phyloP scores from a whole-genome alignment of 2,888 invertebrate genomes.

The Leptopilina syphax region DNA sequence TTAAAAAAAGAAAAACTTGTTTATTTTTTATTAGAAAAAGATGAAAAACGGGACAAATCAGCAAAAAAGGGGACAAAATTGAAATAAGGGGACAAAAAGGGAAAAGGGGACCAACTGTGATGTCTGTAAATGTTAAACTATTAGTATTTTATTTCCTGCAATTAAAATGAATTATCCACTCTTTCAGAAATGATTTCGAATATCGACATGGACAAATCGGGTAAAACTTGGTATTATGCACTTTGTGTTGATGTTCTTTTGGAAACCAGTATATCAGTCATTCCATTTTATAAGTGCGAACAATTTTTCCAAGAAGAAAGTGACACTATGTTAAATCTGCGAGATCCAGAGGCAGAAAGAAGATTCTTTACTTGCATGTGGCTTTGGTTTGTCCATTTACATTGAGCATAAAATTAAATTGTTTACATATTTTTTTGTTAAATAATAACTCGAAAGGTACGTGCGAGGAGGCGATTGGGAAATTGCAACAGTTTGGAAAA shows the following conservation, averaged over 20 bases:
- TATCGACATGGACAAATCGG: constrained; percentile 74
- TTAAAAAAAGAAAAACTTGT: too few species aligned
- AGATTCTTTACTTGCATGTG: constrained; percentile 80
- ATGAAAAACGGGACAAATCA: too few species aligned
- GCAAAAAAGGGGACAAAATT: too few species aligned
- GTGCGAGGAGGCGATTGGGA: constrained; percentile 81
- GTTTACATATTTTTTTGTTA: too few species aligned
- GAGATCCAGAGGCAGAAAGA: constrained; percentile 79
- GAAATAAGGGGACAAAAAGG: too few species aligned
- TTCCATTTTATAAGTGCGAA: constrained; percentile 78
- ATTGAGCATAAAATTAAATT: too few species aligned
- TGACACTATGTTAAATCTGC: constrained; percentile 75
- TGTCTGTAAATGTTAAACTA: too few species aligned
- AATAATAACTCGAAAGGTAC: constrained; percentile 75
- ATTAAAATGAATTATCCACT: too few species aligned
- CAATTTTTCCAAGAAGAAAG: constrained; percentile 79
- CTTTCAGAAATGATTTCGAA: constrained; percentile 63
- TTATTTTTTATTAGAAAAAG: too few species aligned
- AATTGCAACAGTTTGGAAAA: constrained; percentile 79
- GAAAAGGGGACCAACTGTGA: too few species aligned
- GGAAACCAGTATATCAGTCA: constrained; percentile 80
- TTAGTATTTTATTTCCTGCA: too few species aligned
- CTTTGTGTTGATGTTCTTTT: constrained; percentile 80
- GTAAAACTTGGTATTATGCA: constrained; percentile 81
- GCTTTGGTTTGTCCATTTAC: constrained; percentile 76